Evolutionary conservation across 2,797 vertebrate species (phyloP), one percentile per base, ranked within the genome.

Genomic region (Gymnodraco acuticeps): DNA sequence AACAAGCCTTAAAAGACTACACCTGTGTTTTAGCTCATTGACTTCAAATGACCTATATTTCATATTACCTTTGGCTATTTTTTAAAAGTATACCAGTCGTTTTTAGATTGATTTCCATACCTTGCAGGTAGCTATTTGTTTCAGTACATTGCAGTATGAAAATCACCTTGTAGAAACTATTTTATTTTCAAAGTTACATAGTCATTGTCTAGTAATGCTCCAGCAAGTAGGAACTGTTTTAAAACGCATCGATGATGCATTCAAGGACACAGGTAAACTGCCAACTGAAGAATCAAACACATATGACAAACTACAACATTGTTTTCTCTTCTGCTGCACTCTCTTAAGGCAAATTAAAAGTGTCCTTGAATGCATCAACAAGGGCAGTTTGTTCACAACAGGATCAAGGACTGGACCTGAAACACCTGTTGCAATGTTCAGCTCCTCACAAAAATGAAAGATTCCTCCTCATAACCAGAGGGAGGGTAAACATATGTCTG

Each of bases 361-460:
- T 54, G 64, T 74, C 75, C 75, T 78, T 81, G 53, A 84, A 70
- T 16, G 51, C 66, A 82, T 33, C 58, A 64, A 52, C 20, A 51
- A 80, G 71, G 68, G 62, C 61, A 54, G 56, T 20, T 58, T 78
- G 71, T 77, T 69, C 70, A 65, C 46, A 54, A 10, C 52, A 61
- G 41, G 38, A 69, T 63, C 50, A 68, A 51, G 27, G 52, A 63
- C 73, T 50, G 5, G 52, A 81, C 64, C 63, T 19, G 55, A 67
- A 76, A 78, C 38, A 82, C 70, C 55, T 84, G 73, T 75, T 81
- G 64, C 42, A 33, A 56, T 64, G 42, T 73, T 64, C n/a, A 23
- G 48, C 38, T 58, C 10, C 59, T 60, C 54, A 48, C 14, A 63
- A 75, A 53, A 52, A 60, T 48, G 6, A 9, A 38, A 38, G 33